phyloP scores from a whole-genome alignment of 2,797 vertebrate species.

The Trematomus bernacchii region DNA sequence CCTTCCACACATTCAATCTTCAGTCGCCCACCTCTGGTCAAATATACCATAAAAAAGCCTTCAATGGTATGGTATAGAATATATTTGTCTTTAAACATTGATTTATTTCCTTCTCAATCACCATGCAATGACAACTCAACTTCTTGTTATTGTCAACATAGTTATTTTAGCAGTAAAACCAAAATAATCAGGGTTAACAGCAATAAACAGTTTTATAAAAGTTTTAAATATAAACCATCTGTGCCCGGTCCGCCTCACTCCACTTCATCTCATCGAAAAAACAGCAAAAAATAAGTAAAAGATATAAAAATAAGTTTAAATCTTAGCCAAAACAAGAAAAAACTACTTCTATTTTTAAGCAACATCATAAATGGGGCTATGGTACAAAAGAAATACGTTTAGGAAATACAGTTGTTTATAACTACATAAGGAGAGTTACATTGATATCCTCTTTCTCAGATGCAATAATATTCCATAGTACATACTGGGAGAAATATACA shows the following conservation, averaged over 20 bases:
- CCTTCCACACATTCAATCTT: conserved; percentile 13
- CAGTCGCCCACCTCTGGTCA: conserved; percentile 5
- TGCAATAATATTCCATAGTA: conserved; percentile 73
- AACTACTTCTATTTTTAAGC: conserved; percentile 45
- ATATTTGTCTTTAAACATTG: conserved; percentile 28
- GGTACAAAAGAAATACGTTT: conserved; percentile 64
- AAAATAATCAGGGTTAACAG: not conserved
- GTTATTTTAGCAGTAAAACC: conserved; percentile 24
- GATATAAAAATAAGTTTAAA: conserved; percentile 83
- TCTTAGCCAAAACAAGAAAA: conserved; percentile 64
- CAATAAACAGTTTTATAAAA: conserved; percentile 13
- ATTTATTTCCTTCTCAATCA: conserved; percentile 37
- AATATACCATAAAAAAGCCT: conserved; percentile 35
- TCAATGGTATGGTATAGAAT: conserved; percentile 14
- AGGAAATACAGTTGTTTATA: conserved; percentile 51
- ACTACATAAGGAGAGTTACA: conserved; percentile 67
- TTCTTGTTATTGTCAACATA: not conserved
- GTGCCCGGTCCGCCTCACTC: conserved; percentile 22
- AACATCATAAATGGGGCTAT: conserved; percentile 62
- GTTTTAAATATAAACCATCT: conserved; percentile 11
- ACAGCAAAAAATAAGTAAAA: conserved; percentile 65
- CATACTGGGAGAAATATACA: conserved; percentile 79
- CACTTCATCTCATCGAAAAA: conserved; percentile 34
- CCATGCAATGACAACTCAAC: conserved; percentile 50
- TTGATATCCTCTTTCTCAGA: conserved; percentile 72